Evolutionary conservation across 2,888 invertebrate genomes (phyloP), one percentile per base, ranked within the genome.

Genomic region (Acleris emargana): DNA sequence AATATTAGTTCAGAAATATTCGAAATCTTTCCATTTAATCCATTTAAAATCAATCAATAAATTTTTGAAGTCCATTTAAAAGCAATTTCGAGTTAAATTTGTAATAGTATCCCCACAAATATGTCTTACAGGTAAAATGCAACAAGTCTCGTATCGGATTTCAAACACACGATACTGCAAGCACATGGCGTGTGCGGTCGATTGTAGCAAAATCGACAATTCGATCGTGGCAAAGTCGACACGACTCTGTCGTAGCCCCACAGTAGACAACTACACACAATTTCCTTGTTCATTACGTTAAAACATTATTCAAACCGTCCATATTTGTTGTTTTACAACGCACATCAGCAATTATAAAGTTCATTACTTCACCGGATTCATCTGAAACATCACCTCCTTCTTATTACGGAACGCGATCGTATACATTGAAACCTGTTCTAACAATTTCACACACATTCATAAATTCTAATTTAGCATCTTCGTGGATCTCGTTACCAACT

Each of bases 381-480:
- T 72, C 71, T 70, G 74, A 80, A 87, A 86, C 78, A 86, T 78
- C 74, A 79, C 80, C 78, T 82, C 78, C 77, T 72, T 78, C 79
- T 76, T 76, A 76, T 79, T 78, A 72, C 73, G 77, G 78, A 85
- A 85, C 79, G 82, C 82, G 81, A 82, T 81, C 81, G 83, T 79
- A 80, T 50, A 71, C 69, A 87, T 83, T 80, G 86, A 86, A 90
- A 88, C 84, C 80, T 84, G 86, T 86, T 87, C 84, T 84, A 87
- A 89, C 86, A 91, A 90, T 89, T 89, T 91, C 87, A 89, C 88
- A 89, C 87, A 89, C 90, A 91, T 89, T 91, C 91, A 91, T 92
- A 92, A 91, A 92, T 92, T 91, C 87, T 89, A 90, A 92, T 92
- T 92, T 92, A 85, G 83, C 86, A 78, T 82, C 86, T 83, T 83